Conservation (phyloP, 2,797 vertebrate genomes). For the Emydoidea blandingii region DNA sequence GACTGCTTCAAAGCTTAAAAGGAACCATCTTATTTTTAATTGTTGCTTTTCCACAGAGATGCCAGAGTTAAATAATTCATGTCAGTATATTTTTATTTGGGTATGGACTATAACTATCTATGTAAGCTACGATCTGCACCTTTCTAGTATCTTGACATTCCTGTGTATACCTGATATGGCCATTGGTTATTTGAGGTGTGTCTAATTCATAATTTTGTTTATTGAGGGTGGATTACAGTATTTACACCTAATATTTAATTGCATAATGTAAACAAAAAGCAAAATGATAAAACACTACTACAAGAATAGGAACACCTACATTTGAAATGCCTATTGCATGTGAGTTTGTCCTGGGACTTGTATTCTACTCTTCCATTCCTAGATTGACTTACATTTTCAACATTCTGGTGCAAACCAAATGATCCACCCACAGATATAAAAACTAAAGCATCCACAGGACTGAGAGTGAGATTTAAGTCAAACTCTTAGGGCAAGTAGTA, state of each 20-base stretch:
- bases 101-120: background rate
- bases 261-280: background rate
- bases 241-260: background rate
- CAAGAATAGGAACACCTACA: background rate
- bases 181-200: background rate
- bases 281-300: background rate
- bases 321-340: accelerated
- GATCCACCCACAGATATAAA: background rate
- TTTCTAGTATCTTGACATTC: background rate
- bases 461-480: background rate
- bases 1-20: background rate
- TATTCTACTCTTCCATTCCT: background rate
- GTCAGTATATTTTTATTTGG: background rate
- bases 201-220: background rate
- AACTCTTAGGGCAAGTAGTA: background rate
- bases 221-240: background rate
- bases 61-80: background rate
- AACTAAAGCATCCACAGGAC: background rate
- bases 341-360: background rate
- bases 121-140: background rate
- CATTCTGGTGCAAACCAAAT: background rate
- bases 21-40: background rate
- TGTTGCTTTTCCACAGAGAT: background rate
- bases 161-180: background rate
- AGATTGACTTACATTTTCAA: background rate